phyloP scores from a whole-genome alignment of 2,888 invertebrate species.

The Ptychoptera contaminata region DNA sequence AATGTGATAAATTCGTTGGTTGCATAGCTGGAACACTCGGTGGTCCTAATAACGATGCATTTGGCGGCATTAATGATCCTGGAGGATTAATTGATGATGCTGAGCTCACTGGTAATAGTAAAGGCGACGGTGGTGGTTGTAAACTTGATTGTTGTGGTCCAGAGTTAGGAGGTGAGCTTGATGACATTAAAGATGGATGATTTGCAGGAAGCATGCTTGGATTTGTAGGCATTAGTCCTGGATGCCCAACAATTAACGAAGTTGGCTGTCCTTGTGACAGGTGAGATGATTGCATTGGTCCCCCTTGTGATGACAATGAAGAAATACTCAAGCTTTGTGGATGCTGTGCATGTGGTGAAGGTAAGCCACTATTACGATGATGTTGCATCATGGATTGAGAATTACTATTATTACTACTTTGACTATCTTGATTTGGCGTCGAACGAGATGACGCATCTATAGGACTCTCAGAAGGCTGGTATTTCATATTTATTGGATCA shows the following conservation, averaged over 20 bases:
- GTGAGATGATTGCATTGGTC: background rate
- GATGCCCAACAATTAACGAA: slow-evolving; percentile 24
- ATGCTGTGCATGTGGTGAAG: slow-evolving; percentile 19
- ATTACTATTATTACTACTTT: slow-evolving; percentile 28
- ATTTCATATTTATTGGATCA: slow-evolving; percentile 17
- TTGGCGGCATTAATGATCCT: slow-evolving; percentile 30
- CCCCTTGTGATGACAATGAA: slow-evolving; percentile 19
- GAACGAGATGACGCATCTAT: slow-evolving; percentile 29
- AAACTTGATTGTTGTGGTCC: slow-evolving; percentile 5
- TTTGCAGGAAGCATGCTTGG: slow-evolving; percentile 14
- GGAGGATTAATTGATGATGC: slow-evolving; percentile 13
- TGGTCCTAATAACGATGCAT: slow-evolving; percentile 15
- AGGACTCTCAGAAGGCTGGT: slow-evolving; percentile 26
- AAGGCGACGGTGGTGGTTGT: slow-evolving; percentile 28
- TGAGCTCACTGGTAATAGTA: slow-evolving; percentile 28
- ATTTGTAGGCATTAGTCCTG: slow-evolving; percentile 20
- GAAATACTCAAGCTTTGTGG: slow-evolving; percentile 20
- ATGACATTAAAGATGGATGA: slow-evolving; percentile 17
- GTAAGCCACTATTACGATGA: slow-evolving; percentile 14
- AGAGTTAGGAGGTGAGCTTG: slow-evolving; percentile 16
- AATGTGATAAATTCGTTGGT: slow-evolving; percentile 17
- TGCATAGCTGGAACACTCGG: slow-evolving; percentile 11
- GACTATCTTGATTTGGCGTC: slow-evolving; percentile 31
- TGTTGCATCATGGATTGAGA: slow-evolving; percentile 11
- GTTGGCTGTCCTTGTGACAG: slow-evolving; percentile 18